Evolutionary conservation across 2,888 invertebrate genomes (phyloP), one percentile per base, ranked within the genome.

Genomic region (Melanchra persicariae): DNA sequence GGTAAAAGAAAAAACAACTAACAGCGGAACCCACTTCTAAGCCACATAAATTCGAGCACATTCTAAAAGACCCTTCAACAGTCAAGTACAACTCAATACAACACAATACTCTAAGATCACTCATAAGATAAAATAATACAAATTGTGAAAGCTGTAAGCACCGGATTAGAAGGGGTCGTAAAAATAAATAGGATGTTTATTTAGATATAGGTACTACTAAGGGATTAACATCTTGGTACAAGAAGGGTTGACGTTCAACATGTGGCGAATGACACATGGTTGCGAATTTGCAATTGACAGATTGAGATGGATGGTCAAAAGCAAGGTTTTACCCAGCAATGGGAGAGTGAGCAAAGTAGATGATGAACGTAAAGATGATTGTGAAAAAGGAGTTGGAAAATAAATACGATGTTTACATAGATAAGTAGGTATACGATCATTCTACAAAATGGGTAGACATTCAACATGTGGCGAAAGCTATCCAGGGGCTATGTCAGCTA

Each of bases 11-110:
- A 51, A 47, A 0, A 4, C n/a, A n/a, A n/a, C n/a, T n/a, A n/a
- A n/a, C 26, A 59, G 24, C 55, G 45, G 81, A 81, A 81, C 81
- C 83, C 59, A 51, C 5, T 43, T 26, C 15, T 54, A 66, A 19
- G 12, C 49, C n/a, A 43, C 43, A 40, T 19, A 22, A 34, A 54
- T 10, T 22, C 6, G 24, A 37, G 17, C 70, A 74, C 59, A 51
- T 62, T 54, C n/a, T 8, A n/a, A 43, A 30, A 15, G 52, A 24
- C 74, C 82, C 71, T 70, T 69, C 40, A 70, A 45, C 77, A 83
- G 70, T 83, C 84, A 82, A 83, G 70, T 40, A 72, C 47, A 2
- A 2, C 51, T 65, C 62, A 59, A 70, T 57, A 45, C 47, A 63
- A 61, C 43, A 77, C 52, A 80, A 82, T 63, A 45, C 26, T 40